Percentiles rank a stretch among this genome's conserved stretches.
Conservation (phyloP, 2,888 invertebrate species). For the Phalera bucephala region DNA sequence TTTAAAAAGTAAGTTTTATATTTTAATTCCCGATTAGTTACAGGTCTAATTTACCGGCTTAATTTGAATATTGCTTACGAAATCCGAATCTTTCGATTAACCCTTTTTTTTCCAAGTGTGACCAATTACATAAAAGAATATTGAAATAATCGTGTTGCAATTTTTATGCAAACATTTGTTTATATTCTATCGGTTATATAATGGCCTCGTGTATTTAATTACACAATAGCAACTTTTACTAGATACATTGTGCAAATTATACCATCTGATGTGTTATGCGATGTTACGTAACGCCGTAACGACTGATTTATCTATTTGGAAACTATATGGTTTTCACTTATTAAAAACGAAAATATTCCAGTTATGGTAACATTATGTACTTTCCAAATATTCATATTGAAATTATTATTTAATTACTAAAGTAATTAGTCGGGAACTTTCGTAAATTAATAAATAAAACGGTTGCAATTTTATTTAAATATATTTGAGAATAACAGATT, state of each 20-base stretch:
- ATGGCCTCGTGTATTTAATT: constrained; percentile 10
- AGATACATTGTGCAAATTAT: constrained; percentile 24
- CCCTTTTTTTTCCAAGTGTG: not conserved
- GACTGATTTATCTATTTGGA: constrained; percentile 8
- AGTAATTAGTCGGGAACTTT: no score
- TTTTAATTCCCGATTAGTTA: not conserved
- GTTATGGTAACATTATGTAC: not conserved
- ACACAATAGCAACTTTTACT: constrained; percentile 26
- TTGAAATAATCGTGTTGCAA: constrained; percentile 2
- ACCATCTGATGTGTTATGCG: constrained; percentile 8
- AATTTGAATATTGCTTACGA: constrained; percentile 4
- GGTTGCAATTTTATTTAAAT: no score
- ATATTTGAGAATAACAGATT: no score
- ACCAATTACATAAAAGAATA: not conserved
- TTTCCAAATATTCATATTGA: not conserved
- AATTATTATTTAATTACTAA: not conserved
- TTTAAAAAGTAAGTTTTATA: constrained; percentile 85
- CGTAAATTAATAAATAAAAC: no score
- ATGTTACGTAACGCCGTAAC: constrained; percentile 21
- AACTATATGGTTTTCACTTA: constrained; percentile 19
- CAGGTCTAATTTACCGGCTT: not conserved
- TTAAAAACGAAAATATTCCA: not conserved
- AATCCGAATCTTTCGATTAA: constrained; percentile 1
- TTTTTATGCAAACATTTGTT: not conserved
- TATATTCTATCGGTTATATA: constrained; percentile 8